Evolutionary conservation across 2,888 invertebrate genomes (phyloP).

Genomic region (Abrostola tripartita): DNA sequence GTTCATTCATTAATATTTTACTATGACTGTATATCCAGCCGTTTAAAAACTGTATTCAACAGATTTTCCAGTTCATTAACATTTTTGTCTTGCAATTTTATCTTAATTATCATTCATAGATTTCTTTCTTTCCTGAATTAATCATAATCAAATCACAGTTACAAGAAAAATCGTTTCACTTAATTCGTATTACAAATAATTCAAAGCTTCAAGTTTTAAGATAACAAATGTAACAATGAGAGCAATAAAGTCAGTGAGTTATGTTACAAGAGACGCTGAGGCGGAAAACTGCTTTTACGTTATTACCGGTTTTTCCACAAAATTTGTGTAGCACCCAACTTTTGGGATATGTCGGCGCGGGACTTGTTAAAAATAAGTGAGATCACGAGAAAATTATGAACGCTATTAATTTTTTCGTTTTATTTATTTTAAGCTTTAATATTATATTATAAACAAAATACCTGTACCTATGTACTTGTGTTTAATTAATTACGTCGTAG

Average conservation of each 20-base stretch:
- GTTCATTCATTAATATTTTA: neutral
- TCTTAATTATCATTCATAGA: neutral
- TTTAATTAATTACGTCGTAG: too few relatives aligned
- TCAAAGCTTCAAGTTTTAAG: conserved; percentile 9
- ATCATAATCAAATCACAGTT: neutral
- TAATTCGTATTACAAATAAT: neutral
- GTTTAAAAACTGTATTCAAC: conserved; percentile 8
- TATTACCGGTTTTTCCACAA: conserved; percentile 74
- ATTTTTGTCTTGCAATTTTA: conserved; percentile 1
- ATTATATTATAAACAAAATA: too few relatives aligned
- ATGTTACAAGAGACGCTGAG: conserved; percentile 69
- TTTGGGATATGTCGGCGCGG: conserved; percentile 26
- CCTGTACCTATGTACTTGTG: too few relatives aligned
- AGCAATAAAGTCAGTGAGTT: conserved; percentile 64
- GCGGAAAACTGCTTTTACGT: conserved; percentile 71
- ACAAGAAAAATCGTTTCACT: conserved; percentile 1
- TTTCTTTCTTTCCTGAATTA: neutral
- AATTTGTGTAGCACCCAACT: conserved; percentile 46
- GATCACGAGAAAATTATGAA: conserved; percentile 70
- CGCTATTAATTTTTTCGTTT: conserved; percentile 63
- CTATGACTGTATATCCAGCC: neutral
- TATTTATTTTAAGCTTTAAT: neutral
- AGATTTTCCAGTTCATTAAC: conserved; percentile 6
- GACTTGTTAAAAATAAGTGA: conserved; percentile 68
- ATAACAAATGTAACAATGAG: conserved; percentile 53